A percentile compares a stretch with the other conserved stretches of the same genome.
phyloP scores from a whole-genome alignment of 2,888 invertebrate genomes.

The Holacanthella duospinosa region DNA sequence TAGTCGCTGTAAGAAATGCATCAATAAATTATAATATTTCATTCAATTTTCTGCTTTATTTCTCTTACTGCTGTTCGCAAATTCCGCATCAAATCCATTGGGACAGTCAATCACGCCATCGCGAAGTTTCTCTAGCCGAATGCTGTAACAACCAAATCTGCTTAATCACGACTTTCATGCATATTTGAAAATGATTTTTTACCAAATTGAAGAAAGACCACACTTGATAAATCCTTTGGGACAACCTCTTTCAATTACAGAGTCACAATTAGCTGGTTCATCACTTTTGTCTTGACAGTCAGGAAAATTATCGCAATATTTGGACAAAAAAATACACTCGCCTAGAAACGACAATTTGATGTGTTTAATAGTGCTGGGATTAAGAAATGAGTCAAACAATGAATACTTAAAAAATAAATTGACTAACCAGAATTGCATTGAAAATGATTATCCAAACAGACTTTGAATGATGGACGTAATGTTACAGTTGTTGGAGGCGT shows the following conservation, averaged over 20 bases:
- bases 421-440: constrained; percentile 46
- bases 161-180: too few species aligned
- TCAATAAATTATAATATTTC: too few species aligned
- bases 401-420: too few species aligned
- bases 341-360: too few species aligned
- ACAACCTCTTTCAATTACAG: constrained; percentile 27
- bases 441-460: constrained; percentile 51
- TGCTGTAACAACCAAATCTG: constrained; percentile 26
- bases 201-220: constrained; percentile 52
- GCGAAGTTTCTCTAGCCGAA: constrained; percentile 47
- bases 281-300: constrained; percentile 56
- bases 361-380: too few species aligned
- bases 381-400: too few species aligned
- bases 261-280: constrained; percentile 48
- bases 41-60: too few species aligned
- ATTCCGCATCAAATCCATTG: constrained; percentile 47
- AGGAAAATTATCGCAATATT: neutral
- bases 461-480: constrained; percentile 18
- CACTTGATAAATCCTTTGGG: constrained; percentile 49
- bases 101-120: constrained; percentile 49
- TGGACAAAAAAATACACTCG: neutral
- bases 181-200: neutral
- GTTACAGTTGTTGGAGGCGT: constrained; percentile 29
- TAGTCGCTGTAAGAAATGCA: neutral
- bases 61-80: neutral